phyloP scores from a whole-genome alignment of 2,113 vertebrate species.

The Chloropsis cyanopogon region DNA sequence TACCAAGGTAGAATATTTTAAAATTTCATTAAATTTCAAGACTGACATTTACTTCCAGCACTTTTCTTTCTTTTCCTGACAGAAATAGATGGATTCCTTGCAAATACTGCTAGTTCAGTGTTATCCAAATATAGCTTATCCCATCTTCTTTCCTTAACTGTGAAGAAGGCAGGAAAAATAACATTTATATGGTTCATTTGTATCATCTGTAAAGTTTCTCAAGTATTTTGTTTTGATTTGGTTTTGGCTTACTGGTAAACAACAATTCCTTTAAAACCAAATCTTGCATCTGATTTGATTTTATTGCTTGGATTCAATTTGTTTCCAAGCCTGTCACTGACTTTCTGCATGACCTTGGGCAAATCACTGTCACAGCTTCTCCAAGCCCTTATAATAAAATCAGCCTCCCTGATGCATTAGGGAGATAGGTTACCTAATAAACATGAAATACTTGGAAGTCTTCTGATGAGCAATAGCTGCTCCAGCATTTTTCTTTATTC shows the following conservation, averaged over 20 bases:
- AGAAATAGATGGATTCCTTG: constrained; percentile 5
- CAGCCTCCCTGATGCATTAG: constrained; percentile 8
- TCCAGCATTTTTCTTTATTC: constrained; percentile 24
- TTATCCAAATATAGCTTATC: constrained; percentile 12
- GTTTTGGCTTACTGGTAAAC: neutral
- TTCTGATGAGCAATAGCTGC: constrained; percentile 13
- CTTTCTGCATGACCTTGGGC: constrained; percentile 41
- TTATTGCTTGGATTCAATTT: constrained; percentile 4
- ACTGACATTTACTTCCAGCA: neutral
- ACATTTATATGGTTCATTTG: neutral
- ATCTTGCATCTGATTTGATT: constrained; percentile 19
- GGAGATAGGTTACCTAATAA: constrained; percentile 47
- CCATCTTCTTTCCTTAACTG: neutral
- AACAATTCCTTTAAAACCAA: neutral
- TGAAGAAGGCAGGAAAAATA: neutral
- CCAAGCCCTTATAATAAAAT: constrained; percentile 42
- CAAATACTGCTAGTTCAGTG: constrained; percentile 9
- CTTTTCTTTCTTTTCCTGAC: neutral
- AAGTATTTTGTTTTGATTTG: neutral
- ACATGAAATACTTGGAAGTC: constrained; percentile 23
- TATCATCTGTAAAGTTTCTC: neutral
- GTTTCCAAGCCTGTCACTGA: neutral
- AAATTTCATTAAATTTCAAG: neutral
- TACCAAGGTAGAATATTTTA: neutral
- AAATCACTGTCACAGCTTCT: constrained; percentile 35